Evolutionary conservation across 2,797 vertebrate genomes (phyloP), one percentile per base, ranked within the genome.

Genomic region (Bovichtus diacanthus): DNA sequence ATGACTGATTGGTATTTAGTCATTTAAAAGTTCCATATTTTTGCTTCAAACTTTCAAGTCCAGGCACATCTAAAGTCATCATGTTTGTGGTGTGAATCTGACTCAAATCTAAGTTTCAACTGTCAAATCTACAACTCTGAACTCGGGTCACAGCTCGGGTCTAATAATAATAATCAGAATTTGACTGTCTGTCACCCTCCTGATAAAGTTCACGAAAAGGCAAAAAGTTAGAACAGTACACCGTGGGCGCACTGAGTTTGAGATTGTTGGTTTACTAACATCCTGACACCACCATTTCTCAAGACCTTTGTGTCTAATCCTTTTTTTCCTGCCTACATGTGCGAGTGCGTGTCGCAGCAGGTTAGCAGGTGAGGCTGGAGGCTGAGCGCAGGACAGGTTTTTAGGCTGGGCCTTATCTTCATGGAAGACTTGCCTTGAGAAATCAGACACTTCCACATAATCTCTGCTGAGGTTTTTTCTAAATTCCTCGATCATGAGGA

Each of bases 371-470:
- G 82, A 89, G 86, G 90, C 94, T 90, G 6, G 56, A 80, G 88
- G 91, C 77, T 21, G 67, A 77, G 81, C 44, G 41, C 38, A 74
- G 76, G 86, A 71, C 86, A 72, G 90, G 92, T 94, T 94, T 90
- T 34, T 34, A 73, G 75, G 74, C 60, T 15, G 23, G 77, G 82
- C 82, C 84, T 93, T 90, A 91, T 91, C 91, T 90, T 56, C 53
- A 84, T 84, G 81, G 84, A 88, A 87, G 91, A 81, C 87, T 76
- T 73, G 88, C 87, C 90, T 88, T 75, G 58, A 90, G 91, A 92
- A 92, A 93, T 90, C 74, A 69, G 89, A 88, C 85, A 74, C 82
- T 82, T 92, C 76, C 76, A 84, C 88, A 85, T 70, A 84, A 88
- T 88, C 89, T 88, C 75, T 47, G 81, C 78, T 53, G 83, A 79